Conservation (phyloP, 2,113 vertebrate genomes). For the Tragelaphus imberbis region DNA sequence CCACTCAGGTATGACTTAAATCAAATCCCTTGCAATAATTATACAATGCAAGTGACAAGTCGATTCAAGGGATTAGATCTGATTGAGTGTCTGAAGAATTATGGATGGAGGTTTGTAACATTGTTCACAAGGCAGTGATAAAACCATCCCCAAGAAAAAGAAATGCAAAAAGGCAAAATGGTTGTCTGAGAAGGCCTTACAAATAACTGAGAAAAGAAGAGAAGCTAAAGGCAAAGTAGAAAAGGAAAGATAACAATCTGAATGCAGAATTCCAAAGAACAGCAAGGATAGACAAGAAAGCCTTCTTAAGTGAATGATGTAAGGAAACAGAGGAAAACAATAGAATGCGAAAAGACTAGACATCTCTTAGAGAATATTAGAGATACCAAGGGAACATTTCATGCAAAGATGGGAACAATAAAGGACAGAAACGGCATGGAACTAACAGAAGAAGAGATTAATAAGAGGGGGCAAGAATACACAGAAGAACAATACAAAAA, state of each 20-base stretch:
- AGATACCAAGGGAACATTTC: not conserved
- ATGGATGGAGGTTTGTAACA: not conserved
- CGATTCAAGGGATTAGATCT: not conserved
- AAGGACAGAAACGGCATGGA: not conserved
- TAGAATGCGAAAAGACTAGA: not conserved
- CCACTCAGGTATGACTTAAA: not conserved
- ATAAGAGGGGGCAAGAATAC: not conserved
- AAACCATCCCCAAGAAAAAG: not conserved
- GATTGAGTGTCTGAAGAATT: not conserved
- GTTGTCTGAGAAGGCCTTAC: not conserved
- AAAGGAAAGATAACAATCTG: not conserved
- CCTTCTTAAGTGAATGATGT: not conserved
- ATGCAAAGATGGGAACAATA: not conserved
- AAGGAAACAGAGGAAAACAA: not conserved
- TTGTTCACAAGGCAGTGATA: not conserved
- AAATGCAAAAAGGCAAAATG: not conserved
- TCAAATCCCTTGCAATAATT: not conserved
- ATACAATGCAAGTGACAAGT: not conserved
- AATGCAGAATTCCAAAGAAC: not conserved
- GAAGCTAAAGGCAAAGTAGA: not conserved
- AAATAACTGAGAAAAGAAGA: not conserved
- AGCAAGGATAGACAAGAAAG: not conserved
- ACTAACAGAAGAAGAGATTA: not conserved
- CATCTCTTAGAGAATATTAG: not conserved
- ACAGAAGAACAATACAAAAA: not conserved